Conservation (phyloP, 2,888 invertebrate species). For the Ceratothoa steindachneri region DNA sequence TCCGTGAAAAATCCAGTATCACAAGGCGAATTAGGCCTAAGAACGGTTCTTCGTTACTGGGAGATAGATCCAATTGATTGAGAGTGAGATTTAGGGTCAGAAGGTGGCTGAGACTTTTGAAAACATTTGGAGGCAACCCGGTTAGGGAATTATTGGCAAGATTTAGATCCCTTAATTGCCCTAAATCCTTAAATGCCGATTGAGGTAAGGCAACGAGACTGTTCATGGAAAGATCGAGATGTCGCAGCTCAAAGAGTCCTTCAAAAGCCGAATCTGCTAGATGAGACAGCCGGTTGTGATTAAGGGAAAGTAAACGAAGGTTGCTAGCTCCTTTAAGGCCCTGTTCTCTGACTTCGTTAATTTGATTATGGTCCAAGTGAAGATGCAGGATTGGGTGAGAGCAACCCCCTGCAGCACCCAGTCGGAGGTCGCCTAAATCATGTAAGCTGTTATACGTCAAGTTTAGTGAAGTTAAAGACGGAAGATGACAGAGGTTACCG, state of each 20-base stretch:
- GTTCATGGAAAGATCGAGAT: slow-evolving; percentile 82
- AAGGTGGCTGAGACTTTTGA: slow-evolving; percentile 75
- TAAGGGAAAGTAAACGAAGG: slow-evolving; percentile 78
- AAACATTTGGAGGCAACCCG: slow-evolving; percentile 75
- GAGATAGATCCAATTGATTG: slow-evolving; percentile 63
- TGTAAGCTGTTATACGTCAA: slow-evolving; percentile 51
- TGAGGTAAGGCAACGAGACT: slow-evolving; percentile 74
- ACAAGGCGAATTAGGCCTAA: slow-evolving; percentile 82
- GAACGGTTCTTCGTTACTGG: slow-evolving; percentile 71
- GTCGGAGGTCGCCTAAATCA: slow-evolving; percentile 49
- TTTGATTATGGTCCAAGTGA: slow-evolving; percentile 39
- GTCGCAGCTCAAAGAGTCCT: slow-evolving; percentile 71
- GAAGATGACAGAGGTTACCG: slow-evolving; percentile 48
- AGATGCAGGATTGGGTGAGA: slow-evolving; percentile 36
- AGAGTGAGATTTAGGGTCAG: slow-evolving; percentile 76
- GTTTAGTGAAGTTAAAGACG: slow-evolving; percentile 50
- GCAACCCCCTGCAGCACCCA: slow-evolving; percentile 23
- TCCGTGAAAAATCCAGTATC: slow-evolving; percentile 77
- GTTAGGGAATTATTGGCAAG: slow-evolving; percentile 86
- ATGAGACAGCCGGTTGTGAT: slow-evolving; percentile 75
- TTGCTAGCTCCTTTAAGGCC: slow-evolving; percentile 57
- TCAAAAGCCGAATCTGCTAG: slow-evolving; percentile 73
- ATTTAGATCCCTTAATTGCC: slow-evolving; percentile 72
- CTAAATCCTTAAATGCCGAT: slow-evolving; percentile 63
- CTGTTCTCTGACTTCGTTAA: slow-evolving; percentile 33